phyloP scores from a whole-genome alignment of 2,797 vertebrate genomes.

The Sebastes nivosus region DNA sequence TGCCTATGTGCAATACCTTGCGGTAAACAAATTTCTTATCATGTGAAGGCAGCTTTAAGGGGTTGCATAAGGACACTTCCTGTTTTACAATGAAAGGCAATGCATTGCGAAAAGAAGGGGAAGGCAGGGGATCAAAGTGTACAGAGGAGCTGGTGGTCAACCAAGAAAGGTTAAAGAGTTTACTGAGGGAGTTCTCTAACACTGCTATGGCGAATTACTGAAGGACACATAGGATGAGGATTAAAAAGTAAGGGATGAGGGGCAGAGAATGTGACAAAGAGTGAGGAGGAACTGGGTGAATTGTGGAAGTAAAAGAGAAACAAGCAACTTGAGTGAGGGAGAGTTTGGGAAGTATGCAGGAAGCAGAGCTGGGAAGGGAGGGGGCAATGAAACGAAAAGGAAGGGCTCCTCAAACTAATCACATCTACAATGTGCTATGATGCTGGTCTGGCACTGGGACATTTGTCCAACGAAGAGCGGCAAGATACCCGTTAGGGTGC shows the following conservation, averaged over 20 bases:
- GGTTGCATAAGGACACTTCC: constrained; percentile 37
- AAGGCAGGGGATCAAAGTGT: background rate
- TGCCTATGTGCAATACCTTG: background rate
- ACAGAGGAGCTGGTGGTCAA: constrained; percentile 32
- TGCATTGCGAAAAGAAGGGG: constrained; percentile 20
- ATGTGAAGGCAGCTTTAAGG: background rate
- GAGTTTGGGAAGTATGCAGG: background rate
- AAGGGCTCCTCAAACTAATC: constrained; percentile 13
- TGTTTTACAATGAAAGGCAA: constrained; percentile 71
- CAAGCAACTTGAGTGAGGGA: background rate
- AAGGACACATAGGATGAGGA: constrained; percentile 2
- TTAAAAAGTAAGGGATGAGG: background rate
- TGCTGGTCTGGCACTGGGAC: background rate
- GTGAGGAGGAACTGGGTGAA: background rate
- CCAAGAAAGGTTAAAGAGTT: constrained; percentile 35
- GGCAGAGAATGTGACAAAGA: background rate
- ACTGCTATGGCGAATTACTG: constrained; percentile 2
- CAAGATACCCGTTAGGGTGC: background rate
- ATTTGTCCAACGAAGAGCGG: background rate
- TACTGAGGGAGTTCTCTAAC: constrained; percentile 15
- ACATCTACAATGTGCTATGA: background rate
- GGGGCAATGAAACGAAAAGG: background rate
- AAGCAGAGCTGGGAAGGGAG: background rate
- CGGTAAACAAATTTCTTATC: background rate
- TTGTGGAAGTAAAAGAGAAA: background rate